Evolutionary conservation across 2,888 invertebrate genomes (phyloP), one percentile per base, ranked within the genome.

Genomic region (Drosophila putrida): DNA sequence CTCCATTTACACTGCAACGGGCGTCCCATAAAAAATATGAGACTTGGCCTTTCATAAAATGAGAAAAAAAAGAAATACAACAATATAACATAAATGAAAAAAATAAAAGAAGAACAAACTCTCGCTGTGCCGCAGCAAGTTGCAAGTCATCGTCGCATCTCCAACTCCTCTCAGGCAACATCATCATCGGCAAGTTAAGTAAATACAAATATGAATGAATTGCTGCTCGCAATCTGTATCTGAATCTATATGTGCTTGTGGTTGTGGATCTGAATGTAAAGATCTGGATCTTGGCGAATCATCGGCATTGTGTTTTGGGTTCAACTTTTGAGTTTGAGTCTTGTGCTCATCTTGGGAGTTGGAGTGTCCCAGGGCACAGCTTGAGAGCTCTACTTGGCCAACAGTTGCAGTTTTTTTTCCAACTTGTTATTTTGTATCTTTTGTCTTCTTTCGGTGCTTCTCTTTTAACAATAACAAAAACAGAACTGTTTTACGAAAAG

Each of bases 1-100:
- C 86, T 87, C 86, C 88, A 87, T 87, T 88, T 87, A 86, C 88
- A 84, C 86, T 79, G 83, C 82, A 82, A 71, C 82, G 71, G 80
- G 75, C 82, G 76, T 78, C 71, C 74, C 81, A 78, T 78, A 78
- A 82, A 82, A 75, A 82, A 75, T 62, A 80, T 78, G 70, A 71
- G 74, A 68, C 68, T 60, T 76, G 54, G 67, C 54, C 81, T 82
- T 71, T 76, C 73, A 79, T 64, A 62, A 55, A 50, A 54, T 76
- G 71, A 79, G 62, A 62, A 55, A 50, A 54, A n/a, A 67, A 60
- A 46, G 25, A 64, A 0, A 67, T 58, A 49, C 28, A 73, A 61
- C 35, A 59, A 54, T 61, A 68, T 55, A 62, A 62, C 31, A 71
- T 33, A 51, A 50, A 38, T 38, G 53, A 49, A 51, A 49, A 51